These are phyloP conservation scores for Himalopsyche kuldschensis DNA, from an alignment of 2,888 invertebrate genomes.

Conservation along the genomic window DNA sequence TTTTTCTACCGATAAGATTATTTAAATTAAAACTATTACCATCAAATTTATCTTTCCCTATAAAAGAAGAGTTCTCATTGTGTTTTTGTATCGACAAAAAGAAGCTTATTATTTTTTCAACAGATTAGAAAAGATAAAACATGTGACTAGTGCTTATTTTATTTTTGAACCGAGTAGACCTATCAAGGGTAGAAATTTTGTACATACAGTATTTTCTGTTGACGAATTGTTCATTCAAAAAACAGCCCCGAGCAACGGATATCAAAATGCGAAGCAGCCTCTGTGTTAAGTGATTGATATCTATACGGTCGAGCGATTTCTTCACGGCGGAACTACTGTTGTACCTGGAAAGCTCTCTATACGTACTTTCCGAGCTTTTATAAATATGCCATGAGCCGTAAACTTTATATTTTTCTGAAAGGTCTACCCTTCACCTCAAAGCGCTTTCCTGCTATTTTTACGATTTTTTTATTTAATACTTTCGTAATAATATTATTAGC, in stretches of 20 bases:
- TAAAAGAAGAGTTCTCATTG: too few relatives aligned
- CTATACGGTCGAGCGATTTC: background rate
- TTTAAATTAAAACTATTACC: too few relatives aligned
- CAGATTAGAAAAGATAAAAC: too few relatives aligned
- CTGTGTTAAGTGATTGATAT: background rate
- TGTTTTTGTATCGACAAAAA: too few relatives aligned
- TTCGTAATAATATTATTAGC: background rate
- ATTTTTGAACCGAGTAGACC: too few relatives aligned
- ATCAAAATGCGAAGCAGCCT: background rate
- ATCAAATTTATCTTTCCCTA: too few relatives aligned
- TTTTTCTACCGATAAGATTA: too few relatives aligned
- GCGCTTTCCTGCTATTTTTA: background rate
- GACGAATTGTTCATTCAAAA: background rate
- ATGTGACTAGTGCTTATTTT: too few relatives aligned
- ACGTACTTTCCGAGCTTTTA: background rate
- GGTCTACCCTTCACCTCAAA: background rate
- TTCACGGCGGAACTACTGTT: background rate
- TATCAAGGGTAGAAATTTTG: too few relatives aligned
- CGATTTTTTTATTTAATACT: background rate
- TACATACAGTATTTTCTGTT: background rate
- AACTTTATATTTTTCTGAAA: background rate
- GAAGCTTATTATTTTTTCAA: too few relatives aligned
- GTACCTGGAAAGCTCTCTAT: background rate
- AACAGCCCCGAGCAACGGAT: background rate
- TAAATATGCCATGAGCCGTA: background rate